Evolutionary conservation across 2,888 invertebrate genomes (phyloP).

Genomic region (Chromoteleia sp.): DNA sequence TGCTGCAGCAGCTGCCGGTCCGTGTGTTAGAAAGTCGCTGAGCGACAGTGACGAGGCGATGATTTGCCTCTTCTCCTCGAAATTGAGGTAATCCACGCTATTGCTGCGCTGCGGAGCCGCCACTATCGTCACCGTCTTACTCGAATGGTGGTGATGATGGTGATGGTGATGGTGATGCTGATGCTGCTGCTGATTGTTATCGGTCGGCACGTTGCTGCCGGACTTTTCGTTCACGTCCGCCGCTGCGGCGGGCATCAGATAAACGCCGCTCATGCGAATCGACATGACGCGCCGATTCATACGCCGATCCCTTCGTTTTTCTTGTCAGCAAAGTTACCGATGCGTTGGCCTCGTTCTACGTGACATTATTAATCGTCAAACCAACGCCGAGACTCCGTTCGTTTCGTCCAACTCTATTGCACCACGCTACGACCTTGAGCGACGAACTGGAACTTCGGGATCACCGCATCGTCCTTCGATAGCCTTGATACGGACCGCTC

Average conservation of each 20-base stretch:
- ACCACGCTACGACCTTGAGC: constrained; percentile 20
- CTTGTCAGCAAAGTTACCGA: constrained; percentile 20
- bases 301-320: constrained; percentile 2
- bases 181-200: constrained; percentile 72
- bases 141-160: constrained; percentile 78
- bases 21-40: constrained; percentile 93
- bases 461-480: constrained; percentile 38
- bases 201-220: constrained; percentile 66
- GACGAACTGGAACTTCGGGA: constrained; percentile 14
- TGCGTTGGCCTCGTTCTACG: constrained; percentile 13
- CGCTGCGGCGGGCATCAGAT: constrained; percentile 80
- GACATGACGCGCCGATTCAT: constrained; percentile 77
- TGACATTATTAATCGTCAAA: constrained; percentile 9
- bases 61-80: constrained; percentile 94
- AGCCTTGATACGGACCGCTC: constrained; percentile 2
- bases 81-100: constrained; percentile 95
- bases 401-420: too few species aligned
- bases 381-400: background rate
- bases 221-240: constrained; percentile 74
- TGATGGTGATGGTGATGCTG: constrained; percentile 78
- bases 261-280: constrained; percentile 83
- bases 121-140: constrained; percentile 89
- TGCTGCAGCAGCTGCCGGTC: constrained; percentile 86
- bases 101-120: constrained; percentile 89
- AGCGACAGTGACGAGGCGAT: constrained; percentile 95